A percentile compares a stretch with the other conserved stretches of the same genome.
Conservation (phyloP, 1,140 invertebrate species). For the Ctenoplectra terminalis region DNA sequence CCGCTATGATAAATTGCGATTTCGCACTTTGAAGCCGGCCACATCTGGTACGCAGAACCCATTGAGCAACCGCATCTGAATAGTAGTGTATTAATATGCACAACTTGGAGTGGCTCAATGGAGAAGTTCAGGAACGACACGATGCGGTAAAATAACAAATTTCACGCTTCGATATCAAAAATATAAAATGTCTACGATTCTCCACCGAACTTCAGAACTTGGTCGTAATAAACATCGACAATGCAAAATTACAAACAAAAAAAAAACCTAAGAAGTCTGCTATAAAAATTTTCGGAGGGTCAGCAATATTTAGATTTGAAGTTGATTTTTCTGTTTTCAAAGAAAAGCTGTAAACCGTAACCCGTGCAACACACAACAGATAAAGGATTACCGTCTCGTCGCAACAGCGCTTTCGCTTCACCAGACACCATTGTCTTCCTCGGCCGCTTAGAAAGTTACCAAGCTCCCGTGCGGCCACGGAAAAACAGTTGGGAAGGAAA, state of each 20-base stretch:
- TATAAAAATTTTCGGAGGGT: too few relatives aligned
- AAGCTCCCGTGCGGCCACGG: background rate
- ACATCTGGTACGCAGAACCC: conserved; percentile 40
- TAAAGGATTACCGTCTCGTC: background rate
- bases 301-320: too few relatives aligned
- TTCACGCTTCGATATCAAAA: background rate
- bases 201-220: too few relatives aligned
- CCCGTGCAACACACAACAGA: too few relatives aligned
- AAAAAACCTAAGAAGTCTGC: too few relatives aligned
- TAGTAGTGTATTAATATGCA: conserved; percentile 44
- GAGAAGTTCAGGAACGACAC: background rate
- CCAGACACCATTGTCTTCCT: background rate
- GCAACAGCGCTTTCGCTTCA: background rate
- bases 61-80: conserved; percentile 35
- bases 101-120: background rate
- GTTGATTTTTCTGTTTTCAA: too few relatives aligned
- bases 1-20: conserved; percentile 23
- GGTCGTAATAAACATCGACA: too few relatives aligned
- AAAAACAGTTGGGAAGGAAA: conserved; percentile 22
- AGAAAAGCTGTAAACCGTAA: too few relatives aligned
- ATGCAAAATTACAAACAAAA: too few relatives aligned
- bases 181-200: too few relatives aligned
- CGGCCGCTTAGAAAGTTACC: conserved; percentile 10
- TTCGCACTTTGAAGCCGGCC: background rate
- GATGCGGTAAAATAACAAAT: background rate